phyloP scores from a whole-genome alignment of 2,797 vertebrate genomes.

The Dryobates pubescens region DNA sequence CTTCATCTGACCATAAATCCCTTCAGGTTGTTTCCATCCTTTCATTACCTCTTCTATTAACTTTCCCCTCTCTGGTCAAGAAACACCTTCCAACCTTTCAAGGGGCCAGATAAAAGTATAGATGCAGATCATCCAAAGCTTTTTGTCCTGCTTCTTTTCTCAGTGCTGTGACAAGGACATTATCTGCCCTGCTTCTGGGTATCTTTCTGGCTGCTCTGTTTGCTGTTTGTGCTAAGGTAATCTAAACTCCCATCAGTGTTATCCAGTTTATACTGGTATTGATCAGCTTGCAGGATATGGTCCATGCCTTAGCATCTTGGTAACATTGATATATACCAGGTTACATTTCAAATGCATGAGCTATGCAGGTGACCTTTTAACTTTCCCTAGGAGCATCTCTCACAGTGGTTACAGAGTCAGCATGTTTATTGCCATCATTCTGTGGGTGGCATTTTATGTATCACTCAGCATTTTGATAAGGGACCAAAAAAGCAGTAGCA shows the following conservation, averaged over 20 bases:
- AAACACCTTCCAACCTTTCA: not conserved
- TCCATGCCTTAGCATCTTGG: not conserved
- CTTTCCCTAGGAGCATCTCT: not conserved
- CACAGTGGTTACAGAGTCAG: not conserved
- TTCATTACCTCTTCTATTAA: conserved; percentile 23
- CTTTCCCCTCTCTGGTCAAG: not conserved
- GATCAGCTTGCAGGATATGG: not conserved
- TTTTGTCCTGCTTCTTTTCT: not conserved
- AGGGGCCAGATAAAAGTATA: not conserved
- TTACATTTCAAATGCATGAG: conserved; percentile 13
- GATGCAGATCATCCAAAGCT: not conserved
- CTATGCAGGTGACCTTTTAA: conserved; percentile 44
- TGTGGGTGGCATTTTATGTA: conserved; percentile 32
- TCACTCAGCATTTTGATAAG: not conserved
- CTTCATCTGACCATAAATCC: not conserved
- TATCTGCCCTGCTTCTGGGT: not conserved
- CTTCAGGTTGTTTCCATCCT: conserved; percentile 9
- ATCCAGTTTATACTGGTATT: not conserved
- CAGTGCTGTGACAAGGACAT: not conserved
- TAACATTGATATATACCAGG: not conserved
- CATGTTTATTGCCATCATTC: not conserved
- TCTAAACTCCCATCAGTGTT: not conserved
- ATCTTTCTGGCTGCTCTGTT: not conserved
- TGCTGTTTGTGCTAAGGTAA: not conserved
- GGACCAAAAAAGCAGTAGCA: not conserved